Base-by-base conservation (phyloP, 1,140 invertebrate species). In the Dryas iulia region DNA sequence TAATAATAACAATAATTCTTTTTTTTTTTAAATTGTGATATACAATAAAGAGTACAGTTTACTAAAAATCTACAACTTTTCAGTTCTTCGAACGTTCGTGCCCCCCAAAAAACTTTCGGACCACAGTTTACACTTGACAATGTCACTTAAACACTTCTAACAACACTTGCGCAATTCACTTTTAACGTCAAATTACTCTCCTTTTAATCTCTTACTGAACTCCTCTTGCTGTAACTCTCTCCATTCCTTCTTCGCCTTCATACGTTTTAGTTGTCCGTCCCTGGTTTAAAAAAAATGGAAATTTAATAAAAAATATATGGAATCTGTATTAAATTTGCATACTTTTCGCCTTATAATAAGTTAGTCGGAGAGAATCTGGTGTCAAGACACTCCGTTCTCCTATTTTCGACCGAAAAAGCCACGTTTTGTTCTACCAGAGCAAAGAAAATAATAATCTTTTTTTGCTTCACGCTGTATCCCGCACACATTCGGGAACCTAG, bases 181-280 rank as follows among this genome's bases (percentile, higher is more conserved):
- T 21, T 21, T n/a, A 7, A 47, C 18, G 1, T 39, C 6, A 7
- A 18, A 14, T 28, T 94, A 97, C 88, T 97, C 96, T 54, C 95
- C 94, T 94, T 97, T 97, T 78, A 97, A 90, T 84, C 95, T 92
- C 93, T 97, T 97, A 83, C 97, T 98, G 91, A 98, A 98, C 86
- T 98, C 96, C 89, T 98, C 95, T 90, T 98, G 98, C 79, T 98
- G 97, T 79, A 97, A 94, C 90, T 98, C 96, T 81, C 95, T 95
- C 97, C 97, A 98, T 86, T 98, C 97, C 76, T 97, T 97, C 86
- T 99, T 99, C 18, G 97, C 96, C 80, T 96, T 96, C 91, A 95
- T 96, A 76, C 98, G 91, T 88, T 99, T 99, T 39, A 99, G 85
- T 85, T 98, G 97, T 4, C 98, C 98, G 92, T 99, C 98, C 97